phyloP scores from a whole-genome alignment of 2,797 vertebrate genomes.

The Amblyraja radiata region DNA sequence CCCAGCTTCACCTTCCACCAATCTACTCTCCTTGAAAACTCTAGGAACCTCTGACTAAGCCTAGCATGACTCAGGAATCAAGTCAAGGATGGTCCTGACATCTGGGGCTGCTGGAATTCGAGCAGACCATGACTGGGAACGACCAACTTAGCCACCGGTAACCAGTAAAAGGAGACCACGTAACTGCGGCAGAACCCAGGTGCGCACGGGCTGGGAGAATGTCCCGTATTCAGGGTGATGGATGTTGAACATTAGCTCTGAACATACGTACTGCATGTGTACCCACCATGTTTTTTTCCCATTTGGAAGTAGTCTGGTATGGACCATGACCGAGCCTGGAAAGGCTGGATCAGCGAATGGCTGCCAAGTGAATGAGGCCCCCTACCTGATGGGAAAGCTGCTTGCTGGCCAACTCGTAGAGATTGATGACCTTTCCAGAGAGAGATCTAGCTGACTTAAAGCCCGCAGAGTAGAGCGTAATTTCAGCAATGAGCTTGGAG shows the following conservation, averaged over 20 bases:
- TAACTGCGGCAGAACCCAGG: too few relatives aligned
- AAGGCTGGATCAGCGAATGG: not conserved
- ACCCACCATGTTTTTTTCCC: not conserved
- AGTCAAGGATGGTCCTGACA: not conserved
- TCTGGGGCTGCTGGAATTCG: not conserved
- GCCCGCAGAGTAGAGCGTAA: slow-evolving; percentile 53
- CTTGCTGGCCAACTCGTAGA: slow-evolving; percentile 51
- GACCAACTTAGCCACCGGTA: not conserved
- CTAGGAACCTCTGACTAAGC: not conserved
- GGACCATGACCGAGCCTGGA: not conserved
- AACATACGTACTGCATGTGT: not conserved
- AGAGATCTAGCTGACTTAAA: slow-evolving; percentile 53
- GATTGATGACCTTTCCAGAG: slow-evolving; percentile 52
- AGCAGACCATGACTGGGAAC: not conserved
- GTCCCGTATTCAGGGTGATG: not conserved
- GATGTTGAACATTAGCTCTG: not conserved
- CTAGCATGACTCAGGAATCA: not conserved
- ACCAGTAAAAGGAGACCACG: not conserved
- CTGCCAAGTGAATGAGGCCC: not conserved
- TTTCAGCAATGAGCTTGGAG: slow-evolving; percentile 52
- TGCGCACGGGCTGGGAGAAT: too few relatives aligned
- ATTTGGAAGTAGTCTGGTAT: not conserved
- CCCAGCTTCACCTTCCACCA: too few relatives aligned
- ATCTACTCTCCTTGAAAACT: too few relatives aligned
- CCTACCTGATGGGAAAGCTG: slow-evolving; percentile 56